phyloP scores from a whole-genome alignment of 2,797 vertebrate species.

The Capromys pilorides region DNA sequence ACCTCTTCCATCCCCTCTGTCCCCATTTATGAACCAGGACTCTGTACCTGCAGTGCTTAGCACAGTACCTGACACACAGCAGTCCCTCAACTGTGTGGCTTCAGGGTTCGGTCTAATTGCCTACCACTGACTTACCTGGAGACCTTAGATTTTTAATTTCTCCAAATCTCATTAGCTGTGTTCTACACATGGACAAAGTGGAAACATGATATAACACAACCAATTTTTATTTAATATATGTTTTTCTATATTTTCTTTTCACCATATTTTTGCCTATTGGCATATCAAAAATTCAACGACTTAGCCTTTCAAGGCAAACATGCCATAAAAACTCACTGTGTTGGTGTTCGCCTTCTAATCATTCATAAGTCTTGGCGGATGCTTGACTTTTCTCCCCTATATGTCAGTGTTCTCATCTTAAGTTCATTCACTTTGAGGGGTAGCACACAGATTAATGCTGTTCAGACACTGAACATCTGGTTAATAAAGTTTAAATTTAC shows the following conservation, averaged over 20 bases:
- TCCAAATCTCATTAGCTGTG: conserved; percentile 1
- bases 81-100: neutral
- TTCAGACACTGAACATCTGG: conserved; percentile 15
- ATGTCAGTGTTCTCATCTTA: conserved; percentile 14
- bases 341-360: neutral
- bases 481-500: conserved; percentile 3
- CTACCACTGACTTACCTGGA: neutral
- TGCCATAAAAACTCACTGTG: neutral
- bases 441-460: neutral
- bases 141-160: neutral
- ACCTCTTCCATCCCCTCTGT: neutral
- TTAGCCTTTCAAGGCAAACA: conserved; percentile 22
- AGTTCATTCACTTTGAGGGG: neutral
- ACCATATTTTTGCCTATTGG: neutral
- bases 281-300: neutral
- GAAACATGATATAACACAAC: neutral
- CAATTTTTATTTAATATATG: conserved; percentile 17
- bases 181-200: neutral
- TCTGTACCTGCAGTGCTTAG: neutral
- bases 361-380: neutral
- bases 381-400: neutral
- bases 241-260: neutral
- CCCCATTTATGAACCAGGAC: neutral
- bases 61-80: neutral
- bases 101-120: neutral